Evolutionary conservation across 2,113 vertebrate genomes (phyloP).

Genomic region (Bos taurus): DNA sequence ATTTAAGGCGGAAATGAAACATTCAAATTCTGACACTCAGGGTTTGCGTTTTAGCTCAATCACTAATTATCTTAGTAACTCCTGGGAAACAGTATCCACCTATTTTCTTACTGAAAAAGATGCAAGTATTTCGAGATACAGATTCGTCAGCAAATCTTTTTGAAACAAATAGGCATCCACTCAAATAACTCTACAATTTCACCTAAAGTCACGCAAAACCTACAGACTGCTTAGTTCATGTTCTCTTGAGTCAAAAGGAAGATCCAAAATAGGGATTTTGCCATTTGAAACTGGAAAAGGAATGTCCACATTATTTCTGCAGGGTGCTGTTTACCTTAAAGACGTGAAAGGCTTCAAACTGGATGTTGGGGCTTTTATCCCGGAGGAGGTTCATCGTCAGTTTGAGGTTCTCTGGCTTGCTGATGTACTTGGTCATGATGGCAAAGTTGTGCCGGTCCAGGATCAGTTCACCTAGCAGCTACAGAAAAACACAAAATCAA

Average conservation of each 20-base stretch:
- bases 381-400: slow-evolving; percentile 98
- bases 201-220: neutral
- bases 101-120: slow-evolving; percentile 16
- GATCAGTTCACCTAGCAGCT: slow-evolving; percentile 96
- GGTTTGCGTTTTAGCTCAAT: neutral
- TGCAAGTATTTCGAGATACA: neutral
- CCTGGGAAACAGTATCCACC: neutral
- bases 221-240: neutral
- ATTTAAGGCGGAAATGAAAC: neutral
- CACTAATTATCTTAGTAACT: neutral
- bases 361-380: slow-evolving; percentile 98
- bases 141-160: neutral
- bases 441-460: slow-evolving; percentile 96
- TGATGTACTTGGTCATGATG: slow-evolving; percentile 97
- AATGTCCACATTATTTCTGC: neutral
- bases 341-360: slow-evolving; percentile 98
- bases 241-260: neutral
- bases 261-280: neutral
- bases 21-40: neutral
- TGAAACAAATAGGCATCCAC: slow-evolving; percentile 3
- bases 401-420: slow-evolving; percentile 97
- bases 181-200: slow-evolving; percentile 16
- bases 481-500: neutral
- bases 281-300: neutral
- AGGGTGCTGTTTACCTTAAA: slow-evolving; percentile 89